A percentile compares a stretch with the other conserved stretches of the same genome.
Evolutionary conservation across 2,113 vertebrate species (phyloP).

Genomic region (Epinephelus fuscoguttatus): DNA sequence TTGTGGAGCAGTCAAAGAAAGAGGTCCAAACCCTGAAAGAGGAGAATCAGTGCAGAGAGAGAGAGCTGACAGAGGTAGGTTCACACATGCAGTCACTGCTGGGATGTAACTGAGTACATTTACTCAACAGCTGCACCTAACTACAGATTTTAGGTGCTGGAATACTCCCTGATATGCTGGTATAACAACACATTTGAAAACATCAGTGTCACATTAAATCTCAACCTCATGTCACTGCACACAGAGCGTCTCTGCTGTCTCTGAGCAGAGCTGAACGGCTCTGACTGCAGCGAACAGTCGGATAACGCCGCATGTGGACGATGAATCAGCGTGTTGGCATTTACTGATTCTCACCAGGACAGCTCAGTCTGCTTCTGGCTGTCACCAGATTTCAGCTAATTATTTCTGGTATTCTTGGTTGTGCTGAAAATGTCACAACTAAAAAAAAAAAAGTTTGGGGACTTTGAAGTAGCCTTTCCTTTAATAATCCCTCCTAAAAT

Average conservation of each 20-base stretch:
- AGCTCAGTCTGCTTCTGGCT: background rate
- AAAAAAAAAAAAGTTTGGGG: background rate
- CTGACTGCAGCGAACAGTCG: background rate
- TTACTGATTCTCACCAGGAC: constrained; percentile 11
- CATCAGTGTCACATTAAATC: background rate
- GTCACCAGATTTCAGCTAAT: background rate
- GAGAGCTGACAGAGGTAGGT: constrained; percentile 64
- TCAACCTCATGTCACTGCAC: background rate
- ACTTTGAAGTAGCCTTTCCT: background rate
- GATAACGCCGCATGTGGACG: background rate
- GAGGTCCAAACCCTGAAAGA: constrained; percentile 61
- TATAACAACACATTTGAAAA: background rate
- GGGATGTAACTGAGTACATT: too few relatives aligned
- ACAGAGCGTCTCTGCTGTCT: background rate
- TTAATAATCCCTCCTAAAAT: background rate
- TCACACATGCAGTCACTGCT: background rate
- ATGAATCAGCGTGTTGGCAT: constrained; percentile 32
- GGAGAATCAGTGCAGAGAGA: constrained; percentile 60
- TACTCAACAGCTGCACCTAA: too few relatives aligned
- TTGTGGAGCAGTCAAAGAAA: constrained; percentile 50
- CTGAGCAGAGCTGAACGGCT: background rate
- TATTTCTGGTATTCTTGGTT: background rate
- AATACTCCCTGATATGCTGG: background rate
- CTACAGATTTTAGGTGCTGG: too few relatives aligned
- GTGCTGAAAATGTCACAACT: background rate